A percentile compares a stretch with the other conserved stretches of the same genome.
Evolutionary conservation across 2,888 invertebrate species (phyloP).

Genomic region (Celastrina argiolus): DNA sequence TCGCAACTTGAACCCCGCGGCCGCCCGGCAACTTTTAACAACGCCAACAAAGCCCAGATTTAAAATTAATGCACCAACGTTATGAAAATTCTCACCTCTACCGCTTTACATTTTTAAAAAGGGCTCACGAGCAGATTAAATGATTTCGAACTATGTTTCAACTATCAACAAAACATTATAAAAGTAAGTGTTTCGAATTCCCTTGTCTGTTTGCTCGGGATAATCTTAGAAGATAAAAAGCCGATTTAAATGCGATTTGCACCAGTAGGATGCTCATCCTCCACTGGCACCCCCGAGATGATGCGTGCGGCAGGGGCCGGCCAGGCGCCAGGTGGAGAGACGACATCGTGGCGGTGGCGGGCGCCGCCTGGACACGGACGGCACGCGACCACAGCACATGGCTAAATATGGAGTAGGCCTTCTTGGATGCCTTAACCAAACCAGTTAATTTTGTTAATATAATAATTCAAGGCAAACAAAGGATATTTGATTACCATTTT

Average conservation of each 20-base stretch:
- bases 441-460: too few species aligned
- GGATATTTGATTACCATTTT: too few species aligned
- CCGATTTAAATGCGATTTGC: too few species aligned
- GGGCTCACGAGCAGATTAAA: background rate
- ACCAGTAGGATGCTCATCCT: too few species aligned
- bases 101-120: background rate
- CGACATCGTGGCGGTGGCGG: background rate
- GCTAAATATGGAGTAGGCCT: too few species aligned
- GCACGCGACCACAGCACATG: too few species aligned
- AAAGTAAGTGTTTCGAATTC: too few species aligned
- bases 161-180: background rate
- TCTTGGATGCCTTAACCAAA: too few species aligned
- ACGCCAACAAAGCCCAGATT: background rate
- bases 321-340: background rate
- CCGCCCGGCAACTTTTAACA: conserved; percentile 2
- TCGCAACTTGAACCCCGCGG: background rate
- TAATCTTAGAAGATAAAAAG: too few species aligned
- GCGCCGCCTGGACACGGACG: background rate
- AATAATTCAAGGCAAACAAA: too few species aligned
- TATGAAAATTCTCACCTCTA: background rate
- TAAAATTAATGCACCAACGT: background rate
- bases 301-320: too few species aligned
- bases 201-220: too few species aligned
- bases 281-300: background rate
- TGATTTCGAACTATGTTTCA: background rate